Base-by-base conservation (phyloP, 2,888 invertebrate species). In the Beris chalybata region DNA sequence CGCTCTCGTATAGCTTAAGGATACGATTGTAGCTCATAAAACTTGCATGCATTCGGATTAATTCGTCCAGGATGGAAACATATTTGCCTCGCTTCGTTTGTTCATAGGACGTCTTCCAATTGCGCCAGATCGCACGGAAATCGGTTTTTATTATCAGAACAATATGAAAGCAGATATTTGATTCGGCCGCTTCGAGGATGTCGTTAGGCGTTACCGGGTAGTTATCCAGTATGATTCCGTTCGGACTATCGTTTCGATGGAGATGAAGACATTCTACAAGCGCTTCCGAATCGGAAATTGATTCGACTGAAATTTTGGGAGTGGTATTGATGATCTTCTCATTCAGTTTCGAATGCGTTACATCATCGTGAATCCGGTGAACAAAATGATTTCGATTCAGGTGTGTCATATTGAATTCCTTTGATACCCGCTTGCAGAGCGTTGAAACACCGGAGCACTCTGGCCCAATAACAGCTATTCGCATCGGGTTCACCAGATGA, bases 161-260 rank as follows among this genome's bases (percentile, higher is more conserved):
- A n/a, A 87, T 74, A 74, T 83, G 82, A 0, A 89, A 87, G 67
- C 84, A 82, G n/a, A 88, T 73, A 31, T 85, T 85, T 15, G 81
- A 68, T 70, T 79, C 80, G 5, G 79, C 77, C 15, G 88, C 75
- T 71, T 83, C 80, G 70, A 80, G 78, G 11, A 83, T 80, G 75
- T 87, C 85, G 52, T 78, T 73, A n/a, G 82, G 77, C 29, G 77
- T 79, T 64, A 81, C 78, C 4, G 87, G 88, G 75, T 87, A 85
- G 1, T 87, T 88, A 74, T 89, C 88, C 64, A 86, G 81, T 9
- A 89, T 76, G 72, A 83, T 82, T n/a, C 89, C 89, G 72, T 84
- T 83, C 2, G 85, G 83, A 4, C 79, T 72, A 11, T 81, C 78
- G 61, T 80, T 80, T 59, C 82, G 78, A 76, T 85, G 83, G 55